Evolutionary conservation across 2,888 invertebrate genomes (phyloP), one percentile per base, ranked within the genome.

Genomic region (Stegana nigrithorax): DNA sequence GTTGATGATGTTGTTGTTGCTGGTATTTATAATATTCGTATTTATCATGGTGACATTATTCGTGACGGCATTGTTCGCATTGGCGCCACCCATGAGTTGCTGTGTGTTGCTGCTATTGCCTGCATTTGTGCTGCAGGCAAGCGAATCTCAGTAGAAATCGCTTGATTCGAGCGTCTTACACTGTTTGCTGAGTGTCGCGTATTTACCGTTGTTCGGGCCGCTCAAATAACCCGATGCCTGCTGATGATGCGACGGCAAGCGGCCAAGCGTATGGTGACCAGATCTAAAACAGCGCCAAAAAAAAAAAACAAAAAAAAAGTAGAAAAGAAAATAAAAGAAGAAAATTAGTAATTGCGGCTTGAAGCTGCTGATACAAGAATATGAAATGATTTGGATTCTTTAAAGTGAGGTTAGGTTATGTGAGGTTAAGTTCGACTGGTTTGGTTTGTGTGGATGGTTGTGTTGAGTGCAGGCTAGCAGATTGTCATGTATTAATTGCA

Each of bases 171-270:
- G 89, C 81, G 95, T 95, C 89, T 95, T 96, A 91, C 95, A 96
- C 89, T 95, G 95, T 88, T 95, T 95, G 91, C 94, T 95, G 87
- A 95, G 89, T 87, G 95, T 95, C 86, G 95, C 94, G 90, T 95
- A 95, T 90, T 96, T 95, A 83, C 91, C 91, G 87, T 91, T 91
- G 87, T 93, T 91, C 75, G 90, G 90, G 74, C 90, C 90, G 44
- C 82, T 75, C 81, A 88, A 72, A 83, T 88, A 85, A 69, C 87
- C 86, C 3, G 78, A 72, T 51, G 77, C 72, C 39, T 81, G 83
- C 67, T 88, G 88, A 39, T 80, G 78, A 51, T 86, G 85, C 67
- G 89, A 89, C 50, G 89, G 89, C 80, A 89, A 80, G 69, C 91
- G 89, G 75, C 90, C 92, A 75, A 91, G 88, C 77, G 91, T 92